These are phyloP conservation scores for Aphyosemion australe DNA, from an alignment of 2,113 vertebrate genomes.

Conservation along the genomic window DNA sequence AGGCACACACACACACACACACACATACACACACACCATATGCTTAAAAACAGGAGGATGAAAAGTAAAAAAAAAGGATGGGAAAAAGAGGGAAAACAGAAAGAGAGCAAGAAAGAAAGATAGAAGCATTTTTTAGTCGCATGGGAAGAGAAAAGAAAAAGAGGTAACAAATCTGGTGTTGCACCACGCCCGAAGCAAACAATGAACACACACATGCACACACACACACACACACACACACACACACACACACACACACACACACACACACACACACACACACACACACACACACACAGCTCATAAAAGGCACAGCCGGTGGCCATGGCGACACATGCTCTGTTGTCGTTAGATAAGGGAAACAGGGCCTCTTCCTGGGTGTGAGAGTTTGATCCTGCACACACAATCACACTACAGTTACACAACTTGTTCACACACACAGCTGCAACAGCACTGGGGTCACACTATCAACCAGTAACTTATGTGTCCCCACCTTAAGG, in stretches of 20 bases:
- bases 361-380: conserved; percentile 77
- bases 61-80: neutral
- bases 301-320: conserved; percentile 74
- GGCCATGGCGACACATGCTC: conserved; percentile 76
- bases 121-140: conserved; percentile 29
- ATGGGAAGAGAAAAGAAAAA: conserved; percentile 26
- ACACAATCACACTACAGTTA: conserved; percentile 24
- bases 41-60: neutral
- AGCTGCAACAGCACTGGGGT: conserved; percentile 42
- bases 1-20: conserved; percentile 10
- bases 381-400: conserved; percentile 65
- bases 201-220: conserved; percentile 74
- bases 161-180: conserved; percentile 70
- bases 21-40: conserved; percentile 3
- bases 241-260: conserved; percentile 70
- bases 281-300: conserved; percentile 49
- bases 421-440: conserved; percentile 18
- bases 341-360: conserved; percentile 78
- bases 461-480: conserved; percentile 25
- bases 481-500: conserved; percentile 44
- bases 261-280: conserved; percentile 40
- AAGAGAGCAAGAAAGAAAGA: conserved; percentile 11
- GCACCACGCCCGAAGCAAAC: conserved; percentile 76
- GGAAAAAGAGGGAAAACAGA: conserved; percentile 4
- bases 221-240: conserved; percentile 52